Conservation (phyloP, 2,797 vertebrate genomes). For the Pangasius larnaudii region DNA sequence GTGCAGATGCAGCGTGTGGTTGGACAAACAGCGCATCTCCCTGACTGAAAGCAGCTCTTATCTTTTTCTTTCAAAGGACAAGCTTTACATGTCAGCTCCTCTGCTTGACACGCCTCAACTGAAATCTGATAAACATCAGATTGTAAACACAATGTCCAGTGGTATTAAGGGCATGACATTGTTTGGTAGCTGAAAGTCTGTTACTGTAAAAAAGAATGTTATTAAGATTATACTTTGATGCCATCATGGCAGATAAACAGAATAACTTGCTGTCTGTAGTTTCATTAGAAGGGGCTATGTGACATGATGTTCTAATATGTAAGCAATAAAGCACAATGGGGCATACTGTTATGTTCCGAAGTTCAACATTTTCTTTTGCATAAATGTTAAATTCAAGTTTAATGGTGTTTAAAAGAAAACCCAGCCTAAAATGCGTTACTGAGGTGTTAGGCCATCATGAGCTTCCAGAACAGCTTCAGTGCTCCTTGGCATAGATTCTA, state of each 20-base stretch:
- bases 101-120: neutral
- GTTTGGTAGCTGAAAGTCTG: neutral
- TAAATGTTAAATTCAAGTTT: neutral
- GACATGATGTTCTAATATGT: neutral
- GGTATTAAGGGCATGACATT: neutral
- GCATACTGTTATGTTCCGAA: neutral
- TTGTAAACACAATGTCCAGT: conserved; percentile 14
- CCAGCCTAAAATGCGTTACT: neutral
- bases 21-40: conserved; percentile 1
- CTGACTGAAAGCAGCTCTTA: conserved; percentile 27
- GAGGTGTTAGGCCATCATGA: neutral
- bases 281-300: neutral
- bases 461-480: neutral
- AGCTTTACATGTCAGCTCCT: conserved; percentile 11
- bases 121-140: conserved; percentile 30
- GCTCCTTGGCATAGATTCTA: neutral
- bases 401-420: neutral
- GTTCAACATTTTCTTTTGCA: neutral
- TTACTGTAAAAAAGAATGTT: neutral
- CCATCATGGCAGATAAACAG: neutral
- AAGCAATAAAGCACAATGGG: no score
- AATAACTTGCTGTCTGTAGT: neutral
- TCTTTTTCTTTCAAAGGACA: conserved; percentile 30
- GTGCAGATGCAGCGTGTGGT: neutral
- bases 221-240: conserved; percentile 2